Evolutionary conservation across 2,888 invertebrate genomes (phyloP).

Genomic region (Chalcosyrphus nemorum): DNA sequence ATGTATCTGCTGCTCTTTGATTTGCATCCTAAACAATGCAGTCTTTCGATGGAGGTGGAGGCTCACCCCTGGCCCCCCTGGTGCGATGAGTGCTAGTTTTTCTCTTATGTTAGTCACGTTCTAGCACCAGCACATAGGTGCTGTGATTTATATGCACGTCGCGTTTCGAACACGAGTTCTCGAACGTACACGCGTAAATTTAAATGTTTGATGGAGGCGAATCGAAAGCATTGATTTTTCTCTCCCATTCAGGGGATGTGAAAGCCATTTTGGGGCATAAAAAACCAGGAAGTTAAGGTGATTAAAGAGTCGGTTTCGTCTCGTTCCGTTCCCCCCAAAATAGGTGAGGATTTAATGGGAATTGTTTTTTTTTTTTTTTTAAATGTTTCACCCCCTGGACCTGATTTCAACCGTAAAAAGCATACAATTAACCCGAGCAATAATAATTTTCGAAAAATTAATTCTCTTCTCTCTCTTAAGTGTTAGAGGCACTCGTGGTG

Average conservation of each 20-base stretch:
- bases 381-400: neutral
- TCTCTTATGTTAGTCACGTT: conserved; percentile 57
- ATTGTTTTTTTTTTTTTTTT: conserved; percentile 19
- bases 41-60: neutral
- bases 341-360: conserved; percentile 2
- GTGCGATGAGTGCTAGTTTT: neutral
- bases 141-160: conserved; percentile 63
- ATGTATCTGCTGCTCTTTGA: neutral
- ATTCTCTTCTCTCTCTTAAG: conserved; percentile 7
- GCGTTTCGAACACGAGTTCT: conserved; percentile 59
- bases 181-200: conserved; percentile 59
- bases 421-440: neutral
- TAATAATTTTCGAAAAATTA: conserved; percentile 29
- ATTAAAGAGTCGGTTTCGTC: conserved; percentile 49
- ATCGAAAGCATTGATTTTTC: conserved; percentile 55
- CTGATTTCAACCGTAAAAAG: conserved; percentile 20
- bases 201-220: conserved; percentile 55
- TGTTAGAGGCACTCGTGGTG: neutral
- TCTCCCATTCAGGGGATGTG: neutral
- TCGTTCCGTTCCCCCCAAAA: conserved; percentile 1
- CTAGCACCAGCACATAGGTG: conserved; percentile 31
- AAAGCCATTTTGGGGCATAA: neutral
- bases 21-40: conserved; percentile 20
- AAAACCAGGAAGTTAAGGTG: conserved; percentile 31
- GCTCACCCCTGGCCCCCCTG: neutral